These are phyloP conservation scores for Corythornis madagascariensis DNA, from an alignment of 2,113 vertebrate species.

Conservation along the genomic window DNA sequence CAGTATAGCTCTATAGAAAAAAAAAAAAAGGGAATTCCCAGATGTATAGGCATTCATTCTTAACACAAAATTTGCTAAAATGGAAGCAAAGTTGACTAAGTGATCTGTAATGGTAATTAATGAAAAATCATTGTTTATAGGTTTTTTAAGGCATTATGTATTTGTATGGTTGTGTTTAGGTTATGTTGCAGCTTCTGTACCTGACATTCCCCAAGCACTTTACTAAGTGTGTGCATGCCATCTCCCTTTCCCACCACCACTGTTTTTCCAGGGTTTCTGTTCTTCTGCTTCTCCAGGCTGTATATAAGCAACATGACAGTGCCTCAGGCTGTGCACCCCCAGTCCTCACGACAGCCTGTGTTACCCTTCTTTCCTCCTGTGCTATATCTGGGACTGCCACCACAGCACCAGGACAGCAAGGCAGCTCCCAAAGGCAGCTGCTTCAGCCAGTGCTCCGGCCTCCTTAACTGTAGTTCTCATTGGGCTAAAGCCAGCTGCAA, in stretches of 20 bases:
- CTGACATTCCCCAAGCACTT: background rate
- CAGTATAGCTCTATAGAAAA: background rate
- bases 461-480: background rate
- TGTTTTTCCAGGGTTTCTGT: background rate
- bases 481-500: background rate
- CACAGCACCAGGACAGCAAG: background rate
- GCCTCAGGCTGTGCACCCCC: rapidly evolving
- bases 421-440: background rate
- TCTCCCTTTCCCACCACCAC: background rate
- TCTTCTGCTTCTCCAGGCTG: background rate
- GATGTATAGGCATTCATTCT: background rate
- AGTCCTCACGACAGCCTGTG: background rate
- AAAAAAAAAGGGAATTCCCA: constrained; percentile 7
- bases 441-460: no score
- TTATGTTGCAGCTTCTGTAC: background rate
- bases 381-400: background rate
- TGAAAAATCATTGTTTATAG: background rate
- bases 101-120: background rate
- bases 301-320: background rate
- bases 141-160: background rate
- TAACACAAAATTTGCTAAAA: background rate
- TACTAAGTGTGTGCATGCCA: background rate
- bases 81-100: background rate
- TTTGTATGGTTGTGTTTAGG: background rate
- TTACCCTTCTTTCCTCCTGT: background rate